phyloP scores from a whole-genome alignment of 2,113 vertebrate genomes.

The Campylomormyrus numenius region DNA sequence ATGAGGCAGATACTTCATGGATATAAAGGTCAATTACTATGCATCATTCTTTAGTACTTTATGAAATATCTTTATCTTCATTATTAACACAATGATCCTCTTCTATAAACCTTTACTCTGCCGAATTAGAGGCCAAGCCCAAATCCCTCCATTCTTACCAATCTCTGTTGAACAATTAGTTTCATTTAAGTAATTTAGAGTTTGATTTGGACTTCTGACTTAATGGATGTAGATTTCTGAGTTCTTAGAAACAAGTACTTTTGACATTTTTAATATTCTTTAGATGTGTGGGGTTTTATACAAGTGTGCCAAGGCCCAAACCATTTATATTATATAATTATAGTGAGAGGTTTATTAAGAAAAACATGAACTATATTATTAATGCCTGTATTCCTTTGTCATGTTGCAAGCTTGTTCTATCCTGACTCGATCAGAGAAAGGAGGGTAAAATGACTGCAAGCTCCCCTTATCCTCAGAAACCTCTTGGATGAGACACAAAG shows the following conservation, averaged over 20 bases:
- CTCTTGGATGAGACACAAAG: constrained; percentile 38
- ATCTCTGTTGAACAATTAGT: background rate
- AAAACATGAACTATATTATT: background rate
- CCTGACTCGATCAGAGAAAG: background rate
- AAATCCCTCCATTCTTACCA: background rate
- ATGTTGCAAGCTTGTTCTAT: background rate
- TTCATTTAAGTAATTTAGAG: background rate
- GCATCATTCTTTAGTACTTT: background rate
- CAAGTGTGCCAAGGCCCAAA: background rate
- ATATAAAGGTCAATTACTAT: background rate
- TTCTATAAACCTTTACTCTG: background rate
- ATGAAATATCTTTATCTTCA: background rate
- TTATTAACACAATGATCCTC: background rate
- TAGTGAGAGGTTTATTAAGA: background rate
- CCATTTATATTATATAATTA: background rate
- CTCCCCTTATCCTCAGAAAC: constrained; percentile 27
- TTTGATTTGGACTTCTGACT: background rate
- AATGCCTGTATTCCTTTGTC: background rate
- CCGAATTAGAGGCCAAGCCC: background rate
- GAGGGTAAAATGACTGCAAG: background rate
- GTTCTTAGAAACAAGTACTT: background rate
- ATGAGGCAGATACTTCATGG: background rate
- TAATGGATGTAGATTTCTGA: background rate
- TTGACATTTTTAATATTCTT: background rate
- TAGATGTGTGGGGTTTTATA: background rate